Base-by-base conservation (phyloP, 2,888 invertebrate species). In the Drosophila formosana region DNA sequence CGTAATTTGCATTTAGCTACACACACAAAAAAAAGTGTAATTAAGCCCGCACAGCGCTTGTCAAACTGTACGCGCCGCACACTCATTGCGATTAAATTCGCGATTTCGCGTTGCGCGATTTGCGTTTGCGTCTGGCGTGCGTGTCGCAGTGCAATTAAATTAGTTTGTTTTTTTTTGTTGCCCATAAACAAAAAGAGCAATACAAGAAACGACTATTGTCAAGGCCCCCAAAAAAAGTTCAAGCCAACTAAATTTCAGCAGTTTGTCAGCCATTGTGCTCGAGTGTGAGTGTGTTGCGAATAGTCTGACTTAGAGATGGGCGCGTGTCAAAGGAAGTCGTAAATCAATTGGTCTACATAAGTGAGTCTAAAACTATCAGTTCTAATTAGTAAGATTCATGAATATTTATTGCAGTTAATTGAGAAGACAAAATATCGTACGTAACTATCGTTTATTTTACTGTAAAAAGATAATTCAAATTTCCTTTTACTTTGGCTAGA, bases 141-240 rank as follows among this genome's bases (percentile, higher is more conserved):
- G 85, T 85, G 82, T 66, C 71, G 57, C 64, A 50, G 34, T 72
- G 73, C 78, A 80, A 82, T 82, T 78, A 73, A 76, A 78, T 72
- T 73, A 46, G 71, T 53, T 60, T 26, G 32, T 8, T 23, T 52
- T 62, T 62, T 45, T 30, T 28, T 32, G 50, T 28, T n/a, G 52
- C 55, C 11, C 46, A 65, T 53, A 61, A 53, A 51, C 47, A 45
- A 49, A 28, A 45, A 53, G 64, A 47, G 47, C 49, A 57, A 43
- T 28, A 13, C 39, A 18, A 52, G 39, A 65, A 45, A 66, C 65
- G 55, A 47, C 82, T 61, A 75, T 78, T 83, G 80, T 84, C 81
- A 83, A 80, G 78, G 81, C 84, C 67, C 47, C 23, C 49, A 53
- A 45, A 41, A 49, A n/a, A 41, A 39, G 18, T 18, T 18, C 46